Conservation (phyloP, 2,888 invertebrate species). For the Macropis europaea region DNA sequence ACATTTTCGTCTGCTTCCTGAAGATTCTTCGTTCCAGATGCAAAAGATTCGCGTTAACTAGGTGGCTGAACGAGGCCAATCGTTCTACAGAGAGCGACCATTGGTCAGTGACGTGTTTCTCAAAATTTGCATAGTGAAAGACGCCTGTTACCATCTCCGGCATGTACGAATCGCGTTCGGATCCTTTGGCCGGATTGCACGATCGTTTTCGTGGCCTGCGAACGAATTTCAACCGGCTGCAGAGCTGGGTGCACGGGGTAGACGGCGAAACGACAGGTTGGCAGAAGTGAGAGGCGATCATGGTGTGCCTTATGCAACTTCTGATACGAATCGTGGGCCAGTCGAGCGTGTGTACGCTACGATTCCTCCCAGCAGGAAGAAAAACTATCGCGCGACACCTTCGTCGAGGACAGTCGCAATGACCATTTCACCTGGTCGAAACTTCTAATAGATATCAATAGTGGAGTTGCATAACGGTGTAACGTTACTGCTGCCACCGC, state of each 20-base stretch:
- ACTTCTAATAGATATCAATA: conserved; percentile 1
- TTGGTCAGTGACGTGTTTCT: background rate
- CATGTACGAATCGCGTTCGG: background rate
- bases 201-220: background rate
- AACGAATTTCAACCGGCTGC: conserved; percentile 19
- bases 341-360: conserved; percentile 26
- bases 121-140: conserved; percentile 17
- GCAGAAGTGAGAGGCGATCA: conserved; percentile 60
- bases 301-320: conserved; percentile 54
- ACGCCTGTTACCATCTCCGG: background rate
- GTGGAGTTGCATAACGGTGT: conserved; percentile 2
- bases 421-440: background rate
- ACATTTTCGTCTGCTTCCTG: too few relatives aligned
- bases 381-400: conserved; percentile 10
- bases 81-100: too few relatives aligned
- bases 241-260: background rate
- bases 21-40: too few relatives aligned
- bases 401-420: background rate
- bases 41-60: too few relatives aligned
- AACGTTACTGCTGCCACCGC: background rate
- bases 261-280: conserved; percentile 23
- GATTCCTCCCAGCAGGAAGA: conserved; percentile 43
- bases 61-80: too few relatives aligned
- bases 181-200: background rate
- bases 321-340: conserved; percentile 60